Conservation (phyloP, 23 tunicate genomes). For the Styela clava region DNA sequence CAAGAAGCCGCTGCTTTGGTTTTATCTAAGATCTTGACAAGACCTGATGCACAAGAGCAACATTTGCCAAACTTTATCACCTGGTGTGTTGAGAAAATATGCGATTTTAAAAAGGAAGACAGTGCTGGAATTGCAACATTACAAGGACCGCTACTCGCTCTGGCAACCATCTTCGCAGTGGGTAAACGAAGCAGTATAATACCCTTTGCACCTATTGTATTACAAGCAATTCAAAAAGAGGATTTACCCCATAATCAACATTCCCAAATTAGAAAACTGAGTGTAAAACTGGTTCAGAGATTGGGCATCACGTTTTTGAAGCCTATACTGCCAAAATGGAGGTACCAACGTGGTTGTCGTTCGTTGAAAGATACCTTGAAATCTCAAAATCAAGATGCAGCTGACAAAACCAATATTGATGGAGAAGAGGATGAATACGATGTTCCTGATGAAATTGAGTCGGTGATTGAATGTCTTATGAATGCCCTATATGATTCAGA, state of each 20-base stretch:
- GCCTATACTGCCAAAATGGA: constrained; percentile 87
- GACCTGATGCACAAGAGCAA: constrained; percentile 57
- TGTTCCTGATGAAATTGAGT: constrained; percentile 87
- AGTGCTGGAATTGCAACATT: constrained; percentile 41
- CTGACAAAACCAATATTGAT: background rate
- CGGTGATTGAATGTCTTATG: constrained; percentile 60
- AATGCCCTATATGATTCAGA: constrained; percentile 88
- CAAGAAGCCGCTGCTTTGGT: constrained; percentile 90
- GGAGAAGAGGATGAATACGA: constrained; percentile 75
- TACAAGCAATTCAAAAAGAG: constrained; percentile 32
- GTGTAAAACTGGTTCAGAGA: constrained; percentile 64
- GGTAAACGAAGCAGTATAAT: constrained; percentile 78
- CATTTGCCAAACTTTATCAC: constrained; percentile 46
- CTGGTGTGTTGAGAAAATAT: constrained; percentile 68
- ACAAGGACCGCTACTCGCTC: constrained; percentile 60
- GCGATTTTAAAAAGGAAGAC: constrained; percentile 13
- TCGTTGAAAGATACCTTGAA: constrained; percentile 59
- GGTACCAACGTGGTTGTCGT: constrained; percentile 93
- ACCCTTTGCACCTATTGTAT: constrained; percentile 30
- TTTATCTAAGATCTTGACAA: constrained; percentile 63
- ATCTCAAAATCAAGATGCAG: constrained; percentile 9
- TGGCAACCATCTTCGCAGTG: constrained; percentile 63
- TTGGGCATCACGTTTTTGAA: constrained; percentile 77
- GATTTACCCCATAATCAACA: constrained; percentile 42
- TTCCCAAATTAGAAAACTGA: constrained; percentile 53